Conservation (phyloP, 2,797 vertebrate genomes). For the Morelia viridis region DNA sequence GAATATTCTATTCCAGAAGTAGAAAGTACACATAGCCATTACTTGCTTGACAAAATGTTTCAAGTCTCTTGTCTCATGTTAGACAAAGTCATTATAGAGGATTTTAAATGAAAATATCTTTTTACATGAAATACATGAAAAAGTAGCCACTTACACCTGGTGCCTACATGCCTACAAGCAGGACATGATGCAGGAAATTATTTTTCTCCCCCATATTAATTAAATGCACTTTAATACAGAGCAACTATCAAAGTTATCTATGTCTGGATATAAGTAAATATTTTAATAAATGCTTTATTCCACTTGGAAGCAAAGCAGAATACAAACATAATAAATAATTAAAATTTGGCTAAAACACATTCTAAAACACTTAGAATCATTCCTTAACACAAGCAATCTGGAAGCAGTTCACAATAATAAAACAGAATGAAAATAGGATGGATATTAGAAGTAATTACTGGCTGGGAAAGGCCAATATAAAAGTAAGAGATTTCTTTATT, state of each 20-base stretch:
- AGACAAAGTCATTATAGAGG: background rate
- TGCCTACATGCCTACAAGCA: background rate
- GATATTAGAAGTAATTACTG: background rate
- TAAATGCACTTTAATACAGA: background rate
- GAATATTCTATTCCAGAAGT: background rate
- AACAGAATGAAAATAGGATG: too few species aligned
- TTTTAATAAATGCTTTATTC: background rate
- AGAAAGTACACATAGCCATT: background rate
- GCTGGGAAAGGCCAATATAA: background rate
- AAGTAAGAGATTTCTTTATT: background rate
- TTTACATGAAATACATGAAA: background rate
- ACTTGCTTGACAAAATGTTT: background rate
- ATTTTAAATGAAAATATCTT: background rate
- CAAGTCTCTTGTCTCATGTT: background rate
- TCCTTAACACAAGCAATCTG: too few species aligned
- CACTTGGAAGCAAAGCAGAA: background rate
- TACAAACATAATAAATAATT: background rate
- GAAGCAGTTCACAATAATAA: too few species aligned
- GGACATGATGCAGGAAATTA: background rate
- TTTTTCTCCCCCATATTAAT: background rate
- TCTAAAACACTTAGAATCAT: too few species aligned
- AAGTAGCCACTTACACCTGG: background rate
- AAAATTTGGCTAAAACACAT: background rate
- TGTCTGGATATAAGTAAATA: background rate
- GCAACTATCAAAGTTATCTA: background rate